Evolutionary conservation across 2,888 invertebrate species (phyloP).

Genomic region (Lycophotia porphyrea): DNA sequence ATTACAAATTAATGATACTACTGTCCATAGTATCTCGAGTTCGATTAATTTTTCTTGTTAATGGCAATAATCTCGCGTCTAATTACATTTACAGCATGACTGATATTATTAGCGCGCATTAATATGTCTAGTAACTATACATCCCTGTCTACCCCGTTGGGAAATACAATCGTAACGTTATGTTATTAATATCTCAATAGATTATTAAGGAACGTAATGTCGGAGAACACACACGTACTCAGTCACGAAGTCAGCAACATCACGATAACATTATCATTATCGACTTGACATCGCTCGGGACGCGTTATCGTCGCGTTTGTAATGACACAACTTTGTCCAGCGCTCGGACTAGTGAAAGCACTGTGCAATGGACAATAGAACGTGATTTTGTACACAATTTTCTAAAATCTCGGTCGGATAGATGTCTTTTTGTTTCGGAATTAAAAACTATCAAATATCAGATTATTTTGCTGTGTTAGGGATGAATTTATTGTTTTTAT

Average conservation of each 20-base stretch:
- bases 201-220: slow-evolving; percentile 11
- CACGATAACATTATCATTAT: slow-evolving; percentile 25
- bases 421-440: neutral
- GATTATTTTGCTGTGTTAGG: neutral
- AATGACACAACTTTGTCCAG: slow-evolving; percentile 39
- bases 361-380: slow-evolving; percentile 1
- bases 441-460: no score
- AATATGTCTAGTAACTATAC: neutral
- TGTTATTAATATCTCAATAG: slow-evolving; percentile 3
- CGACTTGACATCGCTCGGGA: slow-evolving; percentile 7
- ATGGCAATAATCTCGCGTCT: no score
- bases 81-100: neutral
- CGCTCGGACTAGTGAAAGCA: neutral
- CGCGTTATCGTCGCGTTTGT: slow-evolving; percentile 17
- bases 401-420: no score
- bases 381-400: neutral
- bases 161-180: neutral
- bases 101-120: neutral
- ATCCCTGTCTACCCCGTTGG: neutral
- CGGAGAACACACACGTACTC: slow-evolving; percentile 1
- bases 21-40: neutral
- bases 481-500: neutral
- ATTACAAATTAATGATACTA: neutral
- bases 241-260: slow-evolving; percentile 4
- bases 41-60: neutral